Evolutionary conservation across 1,140 invertebrate species (phyloP).

Genomic region (Drosophila kohkoa): DNA sequence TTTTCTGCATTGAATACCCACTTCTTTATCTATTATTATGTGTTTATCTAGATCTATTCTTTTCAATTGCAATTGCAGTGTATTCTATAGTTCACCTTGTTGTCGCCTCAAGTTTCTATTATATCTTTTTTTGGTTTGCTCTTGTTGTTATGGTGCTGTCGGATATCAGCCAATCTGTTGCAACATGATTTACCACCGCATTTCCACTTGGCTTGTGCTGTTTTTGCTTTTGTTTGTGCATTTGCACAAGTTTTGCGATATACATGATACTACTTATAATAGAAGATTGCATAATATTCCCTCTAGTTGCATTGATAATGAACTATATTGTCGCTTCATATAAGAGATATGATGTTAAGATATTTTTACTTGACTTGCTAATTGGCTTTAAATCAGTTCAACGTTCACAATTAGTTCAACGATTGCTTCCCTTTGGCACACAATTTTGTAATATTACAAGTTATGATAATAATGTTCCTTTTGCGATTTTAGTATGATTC

Average conservation of each 20-base stretch:
- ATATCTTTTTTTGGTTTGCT: not conserved
- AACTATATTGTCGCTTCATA: conserved; percentile 36
- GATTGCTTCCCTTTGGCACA: not conserved
- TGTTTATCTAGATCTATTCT: not conserved
- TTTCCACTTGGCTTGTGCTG: conserved; percentile 47
- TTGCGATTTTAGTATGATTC: conserved; percentile 7
- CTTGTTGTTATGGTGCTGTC: conserved; percentile 43
- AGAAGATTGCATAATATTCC: conserved; percentile 54
- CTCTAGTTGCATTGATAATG: conserved; percentile 48
- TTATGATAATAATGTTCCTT: not conserved
- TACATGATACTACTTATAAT: conserved; percentile 11
- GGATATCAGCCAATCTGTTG: conserved; percentile 51
- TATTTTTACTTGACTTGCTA: conserved; percentile 6
- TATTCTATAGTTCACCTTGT: not conserved
- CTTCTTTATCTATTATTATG: too few relatives aligned
- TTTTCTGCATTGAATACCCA: too few relatives aligned
- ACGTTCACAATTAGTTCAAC: not conserved
- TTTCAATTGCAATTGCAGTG: not conserved
- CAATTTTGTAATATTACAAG: not conserved
- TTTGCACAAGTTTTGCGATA: conserved; percentile 5
- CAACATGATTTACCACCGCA: conserved; percentile 24
- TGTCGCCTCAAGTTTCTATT: not conserved
- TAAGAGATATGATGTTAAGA: not conserved
- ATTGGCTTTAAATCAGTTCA: not conserved
- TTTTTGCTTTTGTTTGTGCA: conserved; percentile 18